phyloP scores from a whole-genome alignment of 2,797 vertebrate genomes.

The Buphagus erythrorhynchus region DNA sequence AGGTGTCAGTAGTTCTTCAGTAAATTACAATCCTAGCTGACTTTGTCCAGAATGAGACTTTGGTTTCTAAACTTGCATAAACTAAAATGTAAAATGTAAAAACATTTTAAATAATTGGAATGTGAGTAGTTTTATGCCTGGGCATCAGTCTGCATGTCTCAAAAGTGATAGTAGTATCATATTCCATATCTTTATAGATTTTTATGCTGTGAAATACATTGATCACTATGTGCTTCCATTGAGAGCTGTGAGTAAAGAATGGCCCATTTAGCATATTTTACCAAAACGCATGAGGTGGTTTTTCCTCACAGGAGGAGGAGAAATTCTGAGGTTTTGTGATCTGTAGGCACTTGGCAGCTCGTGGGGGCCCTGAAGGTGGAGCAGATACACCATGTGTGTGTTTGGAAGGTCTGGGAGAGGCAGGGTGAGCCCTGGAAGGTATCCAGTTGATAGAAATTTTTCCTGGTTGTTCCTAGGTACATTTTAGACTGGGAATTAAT shows the following conservation, averaged over 20 bases:
- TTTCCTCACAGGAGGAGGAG: rapidly evolving
- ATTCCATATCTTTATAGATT: background rate
- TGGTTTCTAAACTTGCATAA: background rate
- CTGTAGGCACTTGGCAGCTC: background rate
- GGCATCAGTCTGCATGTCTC: background rate
- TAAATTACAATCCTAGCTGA: background rate
- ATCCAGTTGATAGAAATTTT: background rate
- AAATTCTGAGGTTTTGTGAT: background rate
- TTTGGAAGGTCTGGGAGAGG: background rate
- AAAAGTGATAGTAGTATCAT: background rate
- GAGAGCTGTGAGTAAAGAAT: background rate
- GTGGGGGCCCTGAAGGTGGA: background rate
- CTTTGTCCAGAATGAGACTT: background rate
- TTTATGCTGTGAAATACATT: background rate
- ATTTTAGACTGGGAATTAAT: background rate
- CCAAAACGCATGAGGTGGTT: background rate
- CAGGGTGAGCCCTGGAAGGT: background rate
- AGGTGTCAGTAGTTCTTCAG: background rate
- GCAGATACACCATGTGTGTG: rapidly evolving
- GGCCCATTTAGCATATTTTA: background rate
- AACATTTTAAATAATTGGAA: background rate
- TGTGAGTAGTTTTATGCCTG: background rate
- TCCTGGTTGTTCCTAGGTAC: background rate
- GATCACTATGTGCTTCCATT: background rate
- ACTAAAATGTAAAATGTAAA: too few relatives aligned